phyloP scores from a whole-genome alignment of 2,888 invertebrate genomes.

The Troides oblongomaculatus region DNA sequence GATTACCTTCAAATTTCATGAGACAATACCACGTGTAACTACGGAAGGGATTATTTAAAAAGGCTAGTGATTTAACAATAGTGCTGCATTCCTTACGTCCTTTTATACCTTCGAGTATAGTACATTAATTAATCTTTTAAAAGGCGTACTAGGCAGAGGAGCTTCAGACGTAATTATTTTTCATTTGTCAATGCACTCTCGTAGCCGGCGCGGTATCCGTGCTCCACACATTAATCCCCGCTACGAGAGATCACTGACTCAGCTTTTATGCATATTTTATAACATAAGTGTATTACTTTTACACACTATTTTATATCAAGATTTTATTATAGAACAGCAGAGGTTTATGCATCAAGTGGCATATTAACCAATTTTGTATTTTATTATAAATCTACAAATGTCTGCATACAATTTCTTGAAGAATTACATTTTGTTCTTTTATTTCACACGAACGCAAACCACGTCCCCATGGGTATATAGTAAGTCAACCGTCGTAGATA shows the following conservation, averaged over 20 bases:
- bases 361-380: not conserved
- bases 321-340: not conserved
- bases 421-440: too few species aligned
- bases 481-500: too few species aligned
- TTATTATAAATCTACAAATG: not conserved
- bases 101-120: not conserved
- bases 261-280: constrained; percentile 26
- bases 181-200: constrained; percentile 9
- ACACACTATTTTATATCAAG: constrained; percentile 6
- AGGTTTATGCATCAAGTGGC: not conserved
- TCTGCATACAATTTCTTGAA: too few species aligned
- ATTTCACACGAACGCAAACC: too few species aligned
- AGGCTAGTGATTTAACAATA: not conserved
- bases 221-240: constrained; percentile 13
- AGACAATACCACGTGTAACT: not conserved
- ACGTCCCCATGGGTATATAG: too few species aligned
- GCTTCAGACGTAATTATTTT: constrained; percentile 14
- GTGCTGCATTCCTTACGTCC: not conserved
- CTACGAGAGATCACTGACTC: constrained; percentile 16
- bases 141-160: not conserved
- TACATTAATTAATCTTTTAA: constrained; percentile 5
- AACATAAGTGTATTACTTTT: constrained; percentile 25
- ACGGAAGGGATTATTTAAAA: not conserved
- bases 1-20: too few species aligned
- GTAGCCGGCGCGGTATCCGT: not conserved